Evolutionary conservation across 1,140 invertebrate species (phyloP), one percentile per base, ranked within the genome.

Genomic region (Drosophila micromelanica): DNA sequence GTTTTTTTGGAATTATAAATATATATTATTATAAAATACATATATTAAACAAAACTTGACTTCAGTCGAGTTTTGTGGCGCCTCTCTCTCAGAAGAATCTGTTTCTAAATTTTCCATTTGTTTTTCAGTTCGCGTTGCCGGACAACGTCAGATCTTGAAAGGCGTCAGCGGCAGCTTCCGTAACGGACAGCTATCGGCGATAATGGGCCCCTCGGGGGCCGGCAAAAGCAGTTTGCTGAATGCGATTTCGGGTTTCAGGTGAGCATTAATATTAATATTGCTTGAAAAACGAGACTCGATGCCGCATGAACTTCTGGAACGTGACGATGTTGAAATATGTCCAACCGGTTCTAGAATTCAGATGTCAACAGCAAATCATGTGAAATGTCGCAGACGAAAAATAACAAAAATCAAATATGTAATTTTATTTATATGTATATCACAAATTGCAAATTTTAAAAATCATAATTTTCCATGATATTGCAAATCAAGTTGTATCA

Each of bases 201-300:
- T 97, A 75, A 97, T 97, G 96, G 96, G 96, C 37, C 96, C 96
- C 13, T 96, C 96, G 2, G 96, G 96, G 43, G 96, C 96, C 35
- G 96, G 96, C 51, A 97, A 97, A 92, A 96, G 95, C 69, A 96
- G 96, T 54, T 92, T 96, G 12, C 92, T 96, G 20, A 96, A 96
- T 90, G 94, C 95, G 51, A 93, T 96, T 63, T 95, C 95, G 32
- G 95, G 95, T 86, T 96, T 94, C 91, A 94, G 93, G 95, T 95
- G 91, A 93, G 92, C 61, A 43, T 42, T 37, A 64, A 56, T 23
- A 43, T 42, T 37, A 64, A 57, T 38, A 63, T 8, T 37, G 37
- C 45, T 43, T 12, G 12, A 45, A 30, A 61, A 54, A 67, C 30
- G 27, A 40, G 56, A 56, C 48, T 32, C 6, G 35, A 69, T 55